Percentiles rank a stretch among this genome's conserved stretches.
These are phyloP conservation scores for Torymus auratus DNA, from an alignment of 2,888 invertebrate genomes.

Conservation along the genomic window DNA sequence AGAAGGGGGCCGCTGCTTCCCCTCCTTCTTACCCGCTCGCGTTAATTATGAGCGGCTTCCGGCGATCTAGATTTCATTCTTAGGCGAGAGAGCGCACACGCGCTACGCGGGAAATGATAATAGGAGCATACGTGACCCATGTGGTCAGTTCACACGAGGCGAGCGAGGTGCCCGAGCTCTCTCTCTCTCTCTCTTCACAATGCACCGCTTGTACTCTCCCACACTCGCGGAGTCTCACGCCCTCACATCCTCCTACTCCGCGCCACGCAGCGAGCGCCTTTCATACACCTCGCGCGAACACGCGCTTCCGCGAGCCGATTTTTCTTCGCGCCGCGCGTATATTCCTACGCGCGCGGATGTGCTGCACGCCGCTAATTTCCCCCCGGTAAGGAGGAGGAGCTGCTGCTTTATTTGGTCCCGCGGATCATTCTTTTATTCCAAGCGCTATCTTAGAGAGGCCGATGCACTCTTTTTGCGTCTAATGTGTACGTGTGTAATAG, in stretches of 20 bases:
- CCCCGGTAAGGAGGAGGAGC: no score
- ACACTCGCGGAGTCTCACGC: conserved; percentile 76
- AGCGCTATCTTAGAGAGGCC: no score
- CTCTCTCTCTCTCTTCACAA: conserved; percentile 64
- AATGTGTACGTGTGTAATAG: no score
- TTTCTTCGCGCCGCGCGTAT: conserved; percentile 31
- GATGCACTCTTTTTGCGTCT: no score
- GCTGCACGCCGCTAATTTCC: conserved; percentile 7
- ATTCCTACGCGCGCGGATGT: neutral
- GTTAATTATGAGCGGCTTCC: conserved; percentile 77
- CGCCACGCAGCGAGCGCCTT: conserved; percentile 44
- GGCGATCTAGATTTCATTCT: conserved; percentile 78
- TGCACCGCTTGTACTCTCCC: conserved; percentile 75
- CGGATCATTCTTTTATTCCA: no score
- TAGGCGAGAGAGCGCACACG: conserved; percentile 66
- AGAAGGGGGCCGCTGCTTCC: neutral
- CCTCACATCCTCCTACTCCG: conserved; percentile 74
- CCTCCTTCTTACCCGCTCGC: conserved; percentile 59
- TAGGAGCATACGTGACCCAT: conserved; percentile 76
- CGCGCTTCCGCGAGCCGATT: conserved; percentile 24
- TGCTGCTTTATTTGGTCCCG: no score
- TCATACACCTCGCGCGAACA: conserved; percentile 42
- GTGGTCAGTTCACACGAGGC: conserved; percentile 77
- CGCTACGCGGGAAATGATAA: conserved; percentile 74
- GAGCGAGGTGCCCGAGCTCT: conserved; percentile 45